phyloP scores from a whole-genome alignment of 2,888 invertebrate genomes.

The Coenonympha arcania region DNA sequence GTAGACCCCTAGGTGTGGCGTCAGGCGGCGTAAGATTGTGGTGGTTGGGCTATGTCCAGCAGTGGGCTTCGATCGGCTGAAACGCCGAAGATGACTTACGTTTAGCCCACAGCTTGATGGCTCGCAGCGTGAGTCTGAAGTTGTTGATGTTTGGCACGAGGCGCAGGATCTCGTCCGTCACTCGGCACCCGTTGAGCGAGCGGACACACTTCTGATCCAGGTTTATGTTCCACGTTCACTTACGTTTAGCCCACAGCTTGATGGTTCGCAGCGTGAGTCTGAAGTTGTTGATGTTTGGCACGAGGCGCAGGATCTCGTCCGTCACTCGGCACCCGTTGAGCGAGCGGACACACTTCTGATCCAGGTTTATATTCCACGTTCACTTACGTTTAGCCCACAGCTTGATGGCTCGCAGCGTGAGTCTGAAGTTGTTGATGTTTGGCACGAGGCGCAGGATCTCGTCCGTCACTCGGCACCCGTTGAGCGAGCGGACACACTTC shows the following conservation, averaged over 20 bases:
- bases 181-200: conserved; percentile 97
- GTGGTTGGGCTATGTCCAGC: no score
- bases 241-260: conserved; percentile 98
- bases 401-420: conserved; percentile 95
- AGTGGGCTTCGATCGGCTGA: no score
- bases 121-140: conserved; percentile 92
- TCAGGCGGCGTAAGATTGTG: no score
- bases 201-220: conserved; percentile 96
- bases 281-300: conserved; percentile 96
- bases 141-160: conserved; percentile 96
- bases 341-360: conserved; percentile 96
- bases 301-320: conserved; percentile 96
- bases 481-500: conserved; percentile 96
- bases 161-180: conserved; percentile 97
- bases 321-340: conserved; percentile 98
- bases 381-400: conserved; percentile 98
- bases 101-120: conserved; percentile 99
- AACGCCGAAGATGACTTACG: no score
- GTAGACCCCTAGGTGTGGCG: no score
- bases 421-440: conserved; percentile 92
- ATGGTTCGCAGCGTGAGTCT: conserved; percentile 93
- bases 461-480: conserved; percentile 98
- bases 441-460: conserved; percentile 97
- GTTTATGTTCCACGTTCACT: no score
- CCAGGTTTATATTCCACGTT: conserved; percentile 97